Percentiles rank a stretch among this genome's conserved stretches.
Conservation (phyloP, 2,113 vertebrate species). For the Glareola pratincola region DNA sequence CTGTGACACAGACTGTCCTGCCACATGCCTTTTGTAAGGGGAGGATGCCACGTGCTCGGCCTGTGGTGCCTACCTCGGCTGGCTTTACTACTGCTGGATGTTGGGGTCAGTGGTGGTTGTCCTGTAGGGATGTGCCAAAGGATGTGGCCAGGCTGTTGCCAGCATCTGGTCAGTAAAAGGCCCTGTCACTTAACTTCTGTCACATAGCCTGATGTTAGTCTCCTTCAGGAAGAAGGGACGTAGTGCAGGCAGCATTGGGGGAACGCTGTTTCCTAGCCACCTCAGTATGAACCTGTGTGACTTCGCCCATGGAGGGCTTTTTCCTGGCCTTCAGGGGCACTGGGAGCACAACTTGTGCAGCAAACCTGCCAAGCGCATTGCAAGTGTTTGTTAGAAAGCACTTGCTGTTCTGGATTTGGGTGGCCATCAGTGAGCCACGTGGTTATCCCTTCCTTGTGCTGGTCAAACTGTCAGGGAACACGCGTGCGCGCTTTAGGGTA, state of each 20-base stretch:
- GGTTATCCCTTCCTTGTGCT: not conserved
- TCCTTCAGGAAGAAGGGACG: not conserved
- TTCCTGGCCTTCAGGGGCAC: not conserved
- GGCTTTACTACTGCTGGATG: not conserved
- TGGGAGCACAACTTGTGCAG: not conserved
- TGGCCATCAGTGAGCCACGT: fast-evolving
- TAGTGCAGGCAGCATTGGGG: not conserved
- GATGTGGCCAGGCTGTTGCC: not conserved
- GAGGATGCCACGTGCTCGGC: not conserved
- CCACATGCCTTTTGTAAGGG: too few relatives aligned
- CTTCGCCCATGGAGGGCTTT: not conserved
- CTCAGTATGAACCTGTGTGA: fast-evolving
- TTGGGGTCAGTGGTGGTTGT: not conserved
- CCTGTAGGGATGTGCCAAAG: not conserved
- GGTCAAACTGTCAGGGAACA: too few relatives aligned
- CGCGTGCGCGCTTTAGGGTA: fast-evolving
- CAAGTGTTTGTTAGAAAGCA: not conserved
- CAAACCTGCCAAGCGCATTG: fast-evolving
- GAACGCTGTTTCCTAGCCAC: fast-evolving
- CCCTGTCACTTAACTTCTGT: not conserved
- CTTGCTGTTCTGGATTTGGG: not conserved
- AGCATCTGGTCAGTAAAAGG: not conserved
- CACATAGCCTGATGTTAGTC: fast-evolving
- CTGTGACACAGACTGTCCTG: not conserved
- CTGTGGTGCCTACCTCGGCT: not conserved